Percentiles rank a stretch among this genome's conserved stretches.
Evolutionary conservation across 2,797 vertebrate species (phyloP).

Genomic region (Pempheris klunzingeri): DNA sequence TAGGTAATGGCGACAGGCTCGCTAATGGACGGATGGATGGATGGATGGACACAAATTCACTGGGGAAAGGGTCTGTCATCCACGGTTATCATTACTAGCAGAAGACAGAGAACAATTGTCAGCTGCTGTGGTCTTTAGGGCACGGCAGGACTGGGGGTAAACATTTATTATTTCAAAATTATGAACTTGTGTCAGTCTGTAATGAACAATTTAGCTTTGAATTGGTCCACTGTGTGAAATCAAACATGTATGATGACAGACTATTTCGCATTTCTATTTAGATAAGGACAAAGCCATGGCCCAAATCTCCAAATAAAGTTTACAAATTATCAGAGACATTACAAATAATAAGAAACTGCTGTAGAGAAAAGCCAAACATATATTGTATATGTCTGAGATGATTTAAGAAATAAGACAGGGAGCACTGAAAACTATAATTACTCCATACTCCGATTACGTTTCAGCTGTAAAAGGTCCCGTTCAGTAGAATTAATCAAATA

Average conservation of each 20-base stretch:
- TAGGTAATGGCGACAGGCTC: constrained; percentile 49
- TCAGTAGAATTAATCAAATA: too few species aligned
- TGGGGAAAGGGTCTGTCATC: constrained; percentile 46
- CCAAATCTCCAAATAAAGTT: background rate
- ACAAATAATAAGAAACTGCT: too few species aligned
- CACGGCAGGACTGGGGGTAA: constrained; percentile 17
- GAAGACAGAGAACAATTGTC: constrained; percentile 33
- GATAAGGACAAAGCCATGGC: background rate
- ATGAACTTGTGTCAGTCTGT: constrained; percentile 14
- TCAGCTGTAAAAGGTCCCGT: background rate
- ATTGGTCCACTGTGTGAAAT: background rate
- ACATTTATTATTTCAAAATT: background rate
- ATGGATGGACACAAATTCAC: constrained; percentile 46
- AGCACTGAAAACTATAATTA: background rate
- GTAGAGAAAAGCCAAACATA: background rate
- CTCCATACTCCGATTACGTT: too few species aligned
- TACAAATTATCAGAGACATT: background rate
- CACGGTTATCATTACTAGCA: constrained; percentile 33
- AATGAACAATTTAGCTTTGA: background rate
- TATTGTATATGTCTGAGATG: background rate
- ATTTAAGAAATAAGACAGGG: background rate
- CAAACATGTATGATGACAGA: background rate
- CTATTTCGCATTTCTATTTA: background rate
- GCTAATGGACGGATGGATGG: constrained; percentile 55
- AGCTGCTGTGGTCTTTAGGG: constrained; percentile 36